Conservation (phyloP, 23 tunicate genomes). For the Botrylloides violaceus region DNA sequence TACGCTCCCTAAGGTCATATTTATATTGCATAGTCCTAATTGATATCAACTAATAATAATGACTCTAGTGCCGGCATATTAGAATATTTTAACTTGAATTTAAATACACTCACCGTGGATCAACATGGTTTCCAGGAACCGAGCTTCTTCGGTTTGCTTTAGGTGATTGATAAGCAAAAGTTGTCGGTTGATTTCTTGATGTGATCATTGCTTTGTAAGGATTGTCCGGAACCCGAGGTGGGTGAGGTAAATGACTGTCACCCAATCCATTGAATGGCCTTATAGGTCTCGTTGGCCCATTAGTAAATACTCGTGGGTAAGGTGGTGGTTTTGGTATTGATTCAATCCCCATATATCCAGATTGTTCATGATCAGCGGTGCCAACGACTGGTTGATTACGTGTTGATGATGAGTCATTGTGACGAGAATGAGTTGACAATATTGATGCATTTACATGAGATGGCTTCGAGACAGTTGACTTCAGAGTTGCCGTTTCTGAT, state of each 20-base stretch:
- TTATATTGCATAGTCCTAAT: too few relatives aligned
- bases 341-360: not conserved
- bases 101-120: constrained; percentile 14
- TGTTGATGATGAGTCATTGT: not conserved
- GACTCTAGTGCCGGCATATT: too few relatives aligned
- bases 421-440: not conserved
- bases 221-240: not conserved
- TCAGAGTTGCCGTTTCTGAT: not conserved
- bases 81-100: too few relatives aligned
- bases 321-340: constrained; percentile 9
- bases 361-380: not conserved
- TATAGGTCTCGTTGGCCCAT: not conserved
- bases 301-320: not conserved
- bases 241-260: not conserved
- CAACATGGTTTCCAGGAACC: constrained; percentile 18
- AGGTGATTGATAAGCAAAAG: constrained; percentile 10
- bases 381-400: too few relatives aligned
- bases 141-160: constrained; percentile 21
- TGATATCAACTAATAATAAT: too few relatives aligned
- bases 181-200: not conserved
- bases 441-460: not conserved
- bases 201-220: not conserved
- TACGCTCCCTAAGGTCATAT: too few relatives aligned
- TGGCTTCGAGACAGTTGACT: not conserved
- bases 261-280: not conserved